Base-by-base conservation (phyloP, 2,797 vertebrate genomes). In the Poecilia gillii region DNA sequence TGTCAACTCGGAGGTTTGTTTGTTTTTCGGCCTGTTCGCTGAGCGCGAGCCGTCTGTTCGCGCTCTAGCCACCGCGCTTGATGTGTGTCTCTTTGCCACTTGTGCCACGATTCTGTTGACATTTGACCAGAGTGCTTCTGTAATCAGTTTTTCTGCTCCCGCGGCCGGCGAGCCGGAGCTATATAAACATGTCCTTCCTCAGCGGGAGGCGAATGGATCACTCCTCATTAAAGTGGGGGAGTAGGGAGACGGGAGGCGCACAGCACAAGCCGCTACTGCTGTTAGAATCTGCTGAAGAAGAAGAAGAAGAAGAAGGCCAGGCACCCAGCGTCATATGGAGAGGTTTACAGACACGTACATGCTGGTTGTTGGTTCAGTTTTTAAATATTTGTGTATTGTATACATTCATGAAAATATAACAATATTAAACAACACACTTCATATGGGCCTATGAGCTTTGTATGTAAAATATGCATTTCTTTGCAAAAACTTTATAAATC, bases 171-270 rank as follows among this genome's bases (percentile, higher is more conserved):
- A 95, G 93, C 90, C 83, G 87, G 91, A 94, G 90, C 92, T 94
- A 91, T 92, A 92, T 93, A 95, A 95, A 95, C 94, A 95, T 84
- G 90, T 93, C 90, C 84, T 92, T 94, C 90, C 93, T 91, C 91
- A 82, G 75, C 55, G 57, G 91, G 91, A 93, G 90, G 91, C 83
- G 78, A 92, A 92, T 87, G 93, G 91, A 95, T 95, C 91, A 88
- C 90, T 94, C 90, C 90, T 93, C 89, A 91, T 95, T 94, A 95
- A 81, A 4, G 23, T 7, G 87, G 84, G 75, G 53, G 88, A 77
- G 84, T 80, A 71, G 75, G 53, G 77, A 90, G 88, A 89, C 72
- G 55, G 74, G 88, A 90, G 87, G 79, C 70, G 36, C 81, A 0
- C 85, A 77, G 88, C 83, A 13, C 49, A 51, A 51, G 51, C 13